These are phyloP conservation scores for Mus spicilegus DNA, from an alignment of 2,113 vertebrate species.

Conservation along the genomic window DNA sequence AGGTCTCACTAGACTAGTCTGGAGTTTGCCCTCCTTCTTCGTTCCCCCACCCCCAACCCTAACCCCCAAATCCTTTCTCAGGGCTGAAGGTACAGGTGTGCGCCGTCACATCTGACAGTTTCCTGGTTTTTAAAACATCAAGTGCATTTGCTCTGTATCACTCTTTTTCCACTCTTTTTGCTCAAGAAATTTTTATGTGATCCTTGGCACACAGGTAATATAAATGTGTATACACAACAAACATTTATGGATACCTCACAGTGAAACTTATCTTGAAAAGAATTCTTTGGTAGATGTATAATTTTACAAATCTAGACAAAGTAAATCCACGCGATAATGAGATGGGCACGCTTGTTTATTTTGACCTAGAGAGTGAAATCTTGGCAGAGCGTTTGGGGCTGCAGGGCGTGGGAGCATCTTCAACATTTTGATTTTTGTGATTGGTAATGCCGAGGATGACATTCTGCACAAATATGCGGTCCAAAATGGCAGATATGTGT, in stretches of 20 bases:
- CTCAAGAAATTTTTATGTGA: not conserved
- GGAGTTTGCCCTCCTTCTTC: not conserved
- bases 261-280: not conserved
- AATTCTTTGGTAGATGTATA: not conserved
- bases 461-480: not conserved
- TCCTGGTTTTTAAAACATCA: too few species aligned
- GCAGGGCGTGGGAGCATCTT: not conserved
- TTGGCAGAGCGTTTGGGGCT: not conserved
- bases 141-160: not conserved
- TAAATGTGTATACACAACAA: too few species aligned
- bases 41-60: fast-evolving
- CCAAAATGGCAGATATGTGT: not conserved
- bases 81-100: not conserved
- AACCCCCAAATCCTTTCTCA: too few species aligned
- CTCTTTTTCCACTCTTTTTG: not conserved
- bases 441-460: not conserved
- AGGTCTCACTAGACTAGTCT: not conserved
- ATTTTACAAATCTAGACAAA: not conserved
- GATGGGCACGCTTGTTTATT: not conserved
- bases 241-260: not conserved
- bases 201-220: not conserved
- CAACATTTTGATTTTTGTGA: not conserved
- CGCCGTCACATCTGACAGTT: not conserved
- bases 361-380: not conserved
- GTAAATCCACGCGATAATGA: too few species aligned